Conservation (phyloP, 2,888 invertebrate species). For the Ennomos quercinarius region DNA sequence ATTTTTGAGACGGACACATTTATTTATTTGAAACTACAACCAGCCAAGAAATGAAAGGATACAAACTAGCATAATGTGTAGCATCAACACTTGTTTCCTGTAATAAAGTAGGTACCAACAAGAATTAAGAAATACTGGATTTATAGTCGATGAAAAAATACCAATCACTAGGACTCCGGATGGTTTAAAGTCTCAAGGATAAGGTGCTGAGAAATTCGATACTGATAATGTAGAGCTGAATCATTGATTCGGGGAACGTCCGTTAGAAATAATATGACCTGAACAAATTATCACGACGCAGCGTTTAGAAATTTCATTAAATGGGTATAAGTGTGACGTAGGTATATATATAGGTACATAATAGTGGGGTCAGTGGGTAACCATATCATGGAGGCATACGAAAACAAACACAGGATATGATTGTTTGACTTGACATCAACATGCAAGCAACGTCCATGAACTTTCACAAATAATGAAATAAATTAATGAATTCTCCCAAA, state of each 20-base stretch:
- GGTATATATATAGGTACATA: neutral
- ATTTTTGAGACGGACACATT: conserved; percentile 5
- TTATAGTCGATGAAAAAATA: too few species aligned
- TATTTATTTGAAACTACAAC: conserved; percentile 3
- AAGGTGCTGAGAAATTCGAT: conserved; percentile 16
- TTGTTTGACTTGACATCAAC: conserved; percentile 12
- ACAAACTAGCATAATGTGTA: conserved; percentile 1
- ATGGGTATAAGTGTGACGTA: conserved; percentile 1
- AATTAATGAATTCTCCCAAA: neutral
- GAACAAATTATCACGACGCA: neutral
- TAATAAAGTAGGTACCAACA: neutral
- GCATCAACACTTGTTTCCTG: conserved; percentile 2
- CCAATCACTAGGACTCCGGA: conserved; percentile 3
- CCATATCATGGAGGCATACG: neutral
- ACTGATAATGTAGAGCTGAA: conserved; percentile 6
- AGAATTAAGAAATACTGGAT: too few species aligned
- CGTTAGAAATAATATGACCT: conserved; percentile 1
- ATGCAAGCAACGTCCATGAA: conserved; percentile 3
- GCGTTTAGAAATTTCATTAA: neutral
- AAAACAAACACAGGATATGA: conserved; percentile 6
- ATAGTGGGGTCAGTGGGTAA: conserved; percentile 3
- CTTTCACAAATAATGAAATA: neutral
- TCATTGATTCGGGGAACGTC: conserved; percentile 1
- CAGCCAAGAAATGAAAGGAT: conserved; percentile 6
- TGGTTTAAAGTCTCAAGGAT: neutral